These are phyloP conservation scores for Lepidostoma basale DNA, from an alignment of 1,140 invertebrate species.

Conservation along the genomic window DNA sequence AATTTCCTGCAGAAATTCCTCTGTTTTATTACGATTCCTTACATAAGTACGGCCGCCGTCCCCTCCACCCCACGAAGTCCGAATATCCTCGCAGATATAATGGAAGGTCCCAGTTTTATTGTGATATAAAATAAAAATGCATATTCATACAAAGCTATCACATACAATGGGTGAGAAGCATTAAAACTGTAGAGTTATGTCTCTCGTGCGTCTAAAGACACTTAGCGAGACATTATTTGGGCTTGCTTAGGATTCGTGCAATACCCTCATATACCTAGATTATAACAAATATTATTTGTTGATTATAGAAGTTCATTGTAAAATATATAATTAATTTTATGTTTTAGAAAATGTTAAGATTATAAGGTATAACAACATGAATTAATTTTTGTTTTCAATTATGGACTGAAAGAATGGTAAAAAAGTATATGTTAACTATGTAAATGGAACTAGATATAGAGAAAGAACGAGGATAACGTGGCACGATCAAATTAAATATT, in stretches of 20 bases:
- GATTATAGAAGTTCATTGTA: too few species aligned
- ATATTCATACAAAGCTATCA: constrained; percentile 44
- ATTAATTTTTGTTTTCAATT: not conserved
- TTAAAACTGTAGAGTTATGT: constrained; percentile 44
- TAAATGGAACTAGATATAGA: too few species aligned
- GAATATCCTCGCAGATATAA: constrained; percentile 37
- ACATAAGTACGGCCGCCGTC: not conserved
- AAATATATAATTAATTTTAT: too few species aligned
- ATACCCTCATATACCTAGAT: too few species aligned
- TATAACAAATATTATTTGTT: too few species aligned
- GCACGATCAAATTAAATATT: too few species aligned
- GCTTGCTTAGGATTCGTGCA: not conserved
- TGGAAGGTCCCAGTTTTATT: constrained; percentile 45
- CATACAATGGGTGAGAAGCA: constrained; percentile 41
- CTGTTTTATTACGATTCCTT: constrained; percentile 23
- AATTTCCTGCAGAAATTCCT: constrained; percentile 21
- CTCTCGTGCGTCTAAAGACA: constrained; percentile 38
- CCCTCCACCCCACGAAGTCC: constrained; percentile 29
- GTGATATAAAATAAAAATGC: constrained; percentile 46
- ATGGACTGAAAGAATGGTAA: too few species aligned
- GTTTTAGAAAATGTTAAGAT: not conserved
- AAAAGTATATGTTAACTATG: too few species aligned
- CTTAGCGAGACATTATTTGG: constrained; percentile 40
- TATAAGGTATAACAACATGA: not conserved
- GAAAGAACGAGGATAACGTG: too few species aligned